Conservation (phyloP, 2,797 vertebrate species). For the Myotis findleyi region DNA sequence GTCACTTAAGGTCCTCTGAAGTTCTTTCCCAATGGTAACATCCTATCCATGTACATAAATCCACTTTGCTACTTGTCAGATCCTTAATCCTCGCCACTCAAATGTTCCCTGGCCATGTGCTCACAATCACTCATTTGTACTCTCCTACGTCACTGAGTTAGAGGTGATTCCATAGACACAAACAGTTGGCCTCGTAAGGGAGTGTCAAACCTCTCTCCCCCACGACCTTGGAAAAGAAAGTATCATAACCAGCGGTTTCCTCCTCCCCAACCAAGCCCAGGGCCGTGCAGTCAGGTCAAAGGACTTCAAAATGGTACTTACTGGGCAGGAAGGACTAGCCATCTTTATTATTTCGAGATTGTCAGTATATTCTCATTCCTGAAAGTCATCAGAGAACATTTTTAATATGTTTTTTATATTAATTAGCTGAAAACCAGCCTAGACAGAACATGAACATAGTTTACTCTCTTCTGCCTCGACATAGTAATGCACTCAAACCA, state of each 20-base stretch:
- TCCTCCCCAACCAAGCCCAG: neutral
- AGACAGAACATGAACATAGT: neutral
- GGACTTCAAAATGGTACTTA: neutral
- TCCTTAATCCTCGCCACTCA: neutral
- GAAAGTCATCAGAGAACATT: neutral
- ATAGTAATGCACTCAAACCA: neutral
- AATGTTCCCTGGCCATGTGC: neutral
- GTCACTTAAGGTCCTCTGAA: neutral
- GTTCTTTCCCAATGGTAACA: neutral
- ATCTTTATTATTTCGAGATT: neutral
- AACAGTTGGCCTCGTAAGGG: neutral
- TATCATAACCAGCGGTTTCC: fast-evolving
- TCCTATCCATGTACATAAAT: neutral
- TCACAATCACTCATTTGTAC: neutral
- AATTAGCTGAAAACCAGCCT: neutral
- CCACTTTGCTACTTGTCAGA: neutral
- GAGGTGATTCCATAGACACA: neutral
- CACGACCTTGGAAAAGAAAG: neutral
- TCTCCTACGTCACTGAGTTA: neutral
- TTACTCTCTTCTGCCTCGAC: neutral
- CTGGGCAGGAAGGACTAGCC: neutral
- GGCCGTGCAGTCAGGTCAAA: neutral
- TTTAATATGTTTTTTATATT: neutral
- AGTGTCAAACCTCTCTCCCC: neutral
- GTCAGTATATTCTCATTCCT: neutral